Base-by-base conservation (phyloP, 2,797 vertebrate genomes). In the Carduelis carduelis region DNA sequence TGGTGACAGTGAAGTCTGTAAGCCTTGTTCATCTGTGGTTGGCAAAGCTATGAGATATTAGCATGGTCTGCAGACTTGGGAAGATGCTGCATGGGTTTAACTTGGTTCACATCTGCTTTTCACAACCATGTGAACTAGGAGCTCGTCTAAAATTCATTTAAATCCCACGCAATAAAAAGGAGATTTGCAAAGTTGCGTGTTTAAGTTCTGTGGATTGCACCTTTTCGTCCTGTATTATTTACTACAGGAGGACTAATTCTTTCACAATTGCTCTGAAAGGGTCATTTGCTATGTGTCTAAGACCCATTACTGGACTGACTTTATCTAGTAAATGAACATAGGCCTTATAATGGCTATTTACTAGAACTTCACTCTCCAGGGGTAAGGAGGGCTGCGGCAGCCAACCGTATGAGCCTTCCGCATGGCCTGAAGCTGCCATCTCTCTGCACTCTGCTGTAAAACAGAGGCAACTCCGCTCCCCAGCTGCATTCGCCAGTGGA, bases 41-140 rank as follows among this genome's bases (percentile, higher is more conserved):
- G 83, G 66, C 85, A 90, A 86, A 86, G 47, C 74, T 87, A 2
- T 61, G 79, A 91, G 41, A 53, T 3, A 1, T 18, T 59, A 91
- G 74, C 81, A 76, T 59, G 28, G 32, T 75, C 84, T 87, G 89
- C 89, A 71, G 87, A 95, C 89, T 89, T 93, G 94, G 94, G 93
- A 96, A 96, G 91, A 95, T 97, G 93, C 95, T 97, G 95, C 95
- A 94, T 93, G 92, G 92, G 95, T 94, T 96, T 70, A 84, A 90
- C 43, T 92, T 82, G 60, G 63, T 93, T 94, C 91, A 86, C 85
- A 39, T 83, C 69, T 78, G 69, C n/a, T 81, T 69, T 83, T 75
- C 61, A 75, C 61, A 79, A 27, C 20, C 30, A 24, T 57, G 49
- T 94, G 89, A 94, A 91, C 83, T 84, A 70, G 35, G 23, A 92